phyloP scores from a whole-genome alignment of 2,888 invertebrate species.

The Reticulitermes lucifugus region DNA sequence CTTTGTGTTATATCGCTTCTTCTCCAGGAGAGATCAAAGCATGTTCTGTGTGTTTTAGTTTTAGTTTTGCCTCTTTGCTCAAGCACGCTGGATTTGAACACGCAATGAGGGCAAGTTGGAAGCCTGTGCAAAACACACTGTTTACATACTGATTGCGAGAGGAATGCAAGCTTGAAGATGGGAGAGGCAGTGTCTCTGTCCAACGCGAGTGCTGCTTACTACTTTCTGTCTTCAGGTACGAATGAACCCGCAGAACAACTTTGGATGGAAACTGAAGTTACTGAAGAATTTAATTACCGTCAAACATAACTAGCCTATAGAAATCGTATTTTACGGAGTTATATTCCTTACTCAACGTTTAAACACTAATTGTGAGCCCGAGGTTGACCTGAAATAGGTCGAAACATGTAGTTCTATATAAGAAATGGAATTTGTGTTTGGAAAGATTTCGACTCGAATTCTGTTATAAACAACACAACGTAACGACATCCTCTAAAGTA shows the following conservation, averaged over 20 bases:
- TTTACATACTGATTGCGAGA: not conserved
- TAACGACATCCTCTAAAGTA: too few species aligned
- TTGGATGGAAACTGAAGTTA: not conserved
- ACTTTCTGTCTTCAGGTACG: not conserved
- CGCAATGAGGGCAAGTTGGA: not conserved
- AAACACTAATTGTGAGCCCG: too few species aligned
- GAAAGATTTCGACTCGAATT: too few species aligned
- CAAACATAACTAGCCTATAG: too few species aligned
- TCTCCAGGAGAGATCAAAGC: too few species aligned
- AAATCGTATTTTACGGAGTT: not conserved
- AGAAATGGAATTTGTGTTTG: too few species aligned
- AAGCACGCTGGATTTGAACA: not conserved
- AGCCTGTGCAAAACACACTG: not conserved
- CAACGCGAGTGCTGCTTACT: not conserved
- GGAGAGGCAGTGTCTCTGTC: not conserved
- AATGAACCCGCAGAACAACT: too few species aligned
- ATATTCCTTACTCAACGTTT: too few species aligned
- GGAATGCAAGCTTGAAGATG: not conserved
- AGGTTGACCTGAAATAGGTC: too few species aligned
- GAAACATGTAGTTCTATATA: too few species aligned
- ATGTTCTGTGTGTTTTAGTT: not conserved
- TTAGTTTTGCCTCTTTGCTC: not conserved
- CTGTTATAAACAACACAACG: too few species aligned
- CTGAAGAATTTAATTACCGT: too few species aligned
- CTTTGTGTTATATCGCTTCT: not conserved